Percentiles rank a stretch among this genome's conserved stretches.
These are phyloP conservation scores for Drosophila truncata DNA, from an alignment of 1,140 invertebrate species.

Conservation along the genomic window DNA sequence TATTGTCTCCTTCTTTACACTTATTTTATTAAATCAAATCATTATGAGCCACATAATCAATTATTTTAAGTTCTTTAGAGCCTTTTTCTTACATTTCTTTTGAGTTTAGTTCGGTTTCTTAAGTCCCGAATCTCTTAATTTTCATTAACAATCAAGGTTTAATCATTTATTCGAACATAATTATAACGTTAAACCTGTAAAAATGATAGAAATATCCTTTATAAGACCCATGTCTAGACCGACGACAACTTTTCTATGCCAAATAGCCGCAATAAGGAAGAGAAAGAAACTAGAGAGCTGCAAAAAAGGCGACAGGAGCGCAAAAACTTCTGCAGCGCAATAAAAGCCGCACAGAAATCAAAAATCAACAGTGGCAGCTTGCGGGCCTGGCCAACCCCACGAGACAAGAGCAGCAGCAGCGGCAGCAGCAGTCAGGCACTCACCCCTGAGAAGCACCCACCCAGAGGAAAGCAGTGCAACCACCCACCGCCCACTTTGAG, in stretches of 20 bases:
- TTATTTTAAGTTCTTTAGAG: no score
- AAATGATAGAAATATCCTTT: constrained; percentile 3
- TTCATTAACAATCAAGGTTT: neutral
- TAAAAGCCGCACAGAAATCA: constrained; percentile 72
- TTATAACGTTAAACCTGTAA: constrained; percentile 14
- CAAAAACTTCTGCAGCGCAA: constrained; percentile 60
- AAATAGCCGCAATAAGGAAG: constrained; percentile 29
- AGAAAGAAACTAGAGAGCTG: constrained; percentile 1
- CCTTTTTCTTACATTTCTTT: no score
- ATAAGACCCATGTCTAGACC: constrained; percentile 54
- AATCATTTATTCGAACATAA: neutral
- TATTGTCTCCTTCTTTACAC: no score
- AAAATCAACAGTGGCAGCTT: constrained; percentile 71
- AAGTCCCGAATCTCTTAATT: neutral
- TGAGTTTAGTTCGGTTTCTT: no score
- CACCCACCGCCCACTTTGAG: constrained; percentile 34
- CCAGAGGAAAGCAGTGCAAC: constrained; percentile 24
- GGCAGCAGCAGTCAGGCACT: constrained; percentile 2
- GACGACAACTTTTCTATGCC: constrained; percentile 56
- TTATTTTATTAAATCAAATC: neutral
- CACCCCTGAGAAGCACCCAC: constrained; percentile 31
- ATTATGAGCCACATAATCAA: no score
- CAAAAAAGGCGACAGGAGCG: constrained; percentile 37
- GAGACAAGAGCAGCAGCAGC: constrained; percentile 18
- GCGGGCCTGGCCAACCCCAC: constrained; percentile 53